Evolutionary conservation across 2,113 vertebrate genomes (phyloP).

Genomic region (Myotis davidii): DNA sequence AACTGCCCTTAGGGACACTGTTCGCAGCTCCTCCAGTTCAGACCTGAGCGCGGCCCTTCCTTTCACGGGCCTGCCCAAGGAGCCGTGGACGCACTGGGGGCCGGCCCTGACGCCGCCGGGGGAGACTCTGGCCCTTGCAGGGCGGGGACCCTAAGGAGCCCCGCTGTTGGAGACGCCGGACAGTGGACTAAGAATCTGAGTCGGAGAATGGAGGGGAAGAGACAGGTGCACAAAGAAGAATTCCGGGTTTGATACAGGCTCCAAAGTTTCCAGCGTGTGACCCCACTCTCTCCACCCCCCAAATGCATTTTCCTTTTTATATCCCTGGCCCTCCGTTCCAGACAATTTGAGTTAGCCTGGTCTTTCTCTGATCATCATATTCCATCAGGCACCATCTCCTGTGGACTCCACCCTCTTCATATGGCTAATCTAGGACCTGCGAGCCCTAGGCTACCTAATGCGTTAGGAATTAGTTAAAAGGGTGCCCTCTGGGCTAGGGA

Average conservation of each 20-base stretch:
- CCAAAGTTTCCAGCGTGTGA: not conserved
- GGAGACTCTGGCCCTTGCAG: not conserved
- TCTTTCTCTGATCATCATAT: not conserved
- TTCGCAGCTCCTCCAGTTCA: not conserved
- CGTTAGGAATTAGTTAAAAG: not conserved
- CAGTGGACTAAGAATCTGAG: not conserved
- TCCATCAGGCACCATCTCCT: not conserved
- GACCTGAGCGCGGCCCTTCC: not conserved
- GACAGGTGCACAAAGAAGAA: not conserved
- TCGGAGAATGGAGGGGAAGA: not conserved
- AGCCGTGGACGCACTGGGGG: not conserved
- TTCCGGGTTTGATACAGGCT: not conserved
- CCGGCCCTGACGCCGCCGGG: rapidly evolving
- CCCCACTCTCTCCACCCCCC: not conserved
- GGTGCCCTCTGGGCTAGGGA: not conserved
- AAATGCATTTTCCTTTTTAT: not conserved
- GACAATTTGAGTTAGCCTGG: not conserved
- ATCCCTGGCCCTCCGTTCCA: not conserved
- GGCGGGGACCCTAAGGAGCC: not conserved
- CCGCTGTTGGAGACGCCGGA: not conserved
- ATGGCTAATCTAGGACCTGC: not conserved
- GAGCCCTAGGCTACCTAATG: not conserved
- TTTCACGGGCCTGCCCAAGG: not conserved
- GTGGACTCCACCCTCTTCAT: not conserved
- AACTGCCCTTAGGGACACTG: not conserved